Conservation (phyloP, 2,113 vertebrate genomes). For the Osmerus mordax region DNA sequence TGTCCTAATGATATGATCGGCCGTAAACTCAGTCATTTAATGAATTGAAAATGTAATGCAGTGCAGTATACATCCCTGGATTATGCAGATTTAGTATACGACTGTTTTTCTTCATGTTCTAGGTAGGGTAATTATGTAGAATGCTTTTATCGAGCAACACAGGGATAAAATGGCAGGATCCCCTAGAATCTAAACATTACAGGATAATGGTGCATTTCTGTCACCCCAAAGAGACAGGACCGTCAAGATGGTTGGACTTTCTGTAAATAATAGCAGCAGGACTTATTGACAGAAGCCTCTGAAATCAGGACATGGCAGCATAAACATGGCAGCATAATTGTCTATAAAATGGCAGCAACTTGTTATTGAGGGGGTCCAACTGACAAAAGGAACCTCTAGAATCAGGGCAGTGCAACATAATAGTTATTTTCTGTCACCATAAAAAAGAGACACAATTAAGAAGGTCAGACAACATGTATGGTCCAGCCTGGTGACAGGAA, state of each 20-base stretch:
- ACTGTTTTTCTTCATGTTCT: no score
- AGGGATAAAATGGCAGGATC: neutral
- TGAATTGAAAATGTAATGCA: no score
- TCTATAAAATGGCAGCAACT: no score
- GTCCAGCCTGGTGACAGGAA: conserved; percentile 39
- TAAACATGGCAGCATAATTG: no score
- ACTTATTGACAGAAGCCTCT: no score
- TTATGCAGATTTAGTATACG: no score
- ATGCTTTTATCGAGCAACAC: neutral
- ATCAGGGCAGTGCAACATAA: conserved; percentile 44
- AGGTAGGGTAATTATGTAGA: neutral
- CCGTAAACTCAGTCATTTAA: no score
- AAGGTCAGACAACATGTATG: conserved; percentile 29
- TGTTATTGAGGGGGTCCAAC: neutral
- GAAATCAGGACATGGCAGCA: no score
- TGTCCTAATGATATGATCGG: no score
- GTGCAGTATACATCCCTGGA: no score
- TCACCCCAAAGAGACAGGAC: conserved; percentile 41
- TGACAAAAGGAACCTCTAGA: conserved; percentile 34
- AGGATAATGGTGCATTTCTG: conserved; percentile 39
- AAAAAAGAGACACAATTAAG: conserved; percentile 43
- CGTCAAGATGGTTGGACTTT: conserved; percentile 13
- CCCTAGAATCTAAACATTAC: neutral
- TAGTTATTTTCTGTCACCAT: conserved; percentile 45
- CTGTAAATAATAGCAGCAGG: conserved; percentile 4